Base-by-base conservation (phyloP, 2,113 vertebrate species). In the Zapornia atra region DNA sequence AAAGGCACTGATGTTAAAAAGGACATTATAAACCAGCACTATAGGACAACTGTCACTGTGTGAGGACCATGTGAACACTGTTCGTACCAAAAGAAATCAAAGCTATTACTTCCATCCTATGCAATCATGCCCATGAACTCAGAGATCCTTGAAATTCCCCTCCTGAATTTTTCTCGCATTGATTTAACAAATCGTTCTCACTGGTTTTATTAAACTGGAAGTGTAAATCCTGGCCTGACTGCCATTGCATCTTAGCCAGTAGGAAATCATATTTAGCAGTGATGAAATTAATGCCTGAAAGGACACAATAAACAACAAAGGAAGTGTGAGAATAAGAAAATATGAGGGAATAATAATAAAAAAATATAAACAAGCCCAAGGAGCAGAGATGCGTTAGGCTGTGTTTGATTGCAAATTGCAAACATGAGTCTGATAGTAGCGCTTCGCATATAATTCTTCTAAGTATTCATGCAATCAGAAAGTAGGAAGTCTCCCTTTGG, bases 271-370 rank as follows among this genome's bases (percentile, higher is more conserved):
- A 34, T 48, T 40, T 87, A 93, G 71, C 65, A 65, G 24, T 33
- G 19, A 24, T 75, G 48, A 73, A 93, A 86, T 87, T 88, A 93
- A 91, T 46, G 86, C 81, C 63, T 89, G 94, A 92, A 91, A 86
- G 50, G 54, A 91, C 46, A 84, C 17, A 82, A 53, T 87, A 82
- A 91, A 82, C 44, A 63, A 51, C 40, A 70, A 77, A 86, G 56
- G 29, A 86, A 40, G 31, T 83, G 36, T 10, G 25, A 53, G 29
- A 59, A 34, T 84, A 71, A 65, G n/a, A 33, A 78, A 95, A 51
- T 56, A 75, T 2, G 9, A 68, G 34, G 20, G 10, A 79, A 46
- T 46, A 46, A 46, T 46, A 56, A 24, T 13, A 38, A 4, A 7
- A 24, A 7, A 26, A 5, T 28, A 29, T 24, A 5, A 13, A 29